These are phyloP conservation scores for Emmelina monodactyla DNA, from an alignment of 2,888 invertebrate species.

Conservation along the genomic window DNA sequence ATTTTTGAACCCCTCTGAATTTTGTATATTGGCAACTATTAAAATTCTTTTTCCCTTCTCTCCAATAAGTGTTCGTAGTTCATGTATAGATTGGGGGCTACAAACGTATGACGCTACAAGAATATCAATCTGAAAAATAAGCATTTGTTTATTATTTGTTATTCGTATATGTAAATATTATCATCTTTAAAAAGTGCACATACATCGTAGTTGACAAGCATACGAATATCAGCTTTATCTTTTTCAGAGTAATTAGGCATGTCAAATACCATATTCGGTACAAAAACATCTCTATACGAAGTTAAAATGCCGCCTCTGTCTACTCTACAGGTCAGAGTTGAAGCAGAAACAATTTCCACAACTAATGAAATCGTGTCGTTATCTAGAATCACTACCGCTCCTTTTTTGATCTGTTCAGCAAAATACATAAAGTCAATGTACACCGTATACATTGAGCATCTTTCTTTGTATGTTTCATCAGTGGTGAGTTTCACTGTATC, in stretches of 20 bases:
- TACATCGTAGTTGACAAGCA: constrained; percentile 46
- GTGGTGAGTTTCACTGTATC: constrained; percentile 58
- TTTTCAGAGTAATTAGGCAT: constrained; percentile 46
- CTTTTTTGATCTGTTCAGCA: constrained; percentile 53
- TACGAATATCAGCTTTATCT: constrained; percentile 37
- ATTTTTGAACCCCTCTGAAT: constrained; percentile 36
- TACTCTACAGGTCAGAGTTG: constrained; percentile 46
- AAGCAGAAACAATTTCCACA: constrained; percentile 60
- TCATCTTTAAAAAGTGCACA: neutral
- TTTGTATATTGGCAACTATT: constrained; percentile 47
- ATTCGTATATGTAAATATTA: neutral
- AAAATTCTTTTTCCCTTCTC: constrained; percentile 47
- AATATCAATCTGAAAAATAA: constrained; percentile 40
- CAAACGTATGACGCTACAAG: constrained; percentile 40
- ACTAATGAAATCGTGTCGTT: constrained; percentile 81
- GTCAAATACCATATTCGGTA: constrained; percentile 40
- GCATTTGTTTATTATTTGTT: constrained; percentile 15
- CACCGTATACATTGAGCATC: constrained; percentile 61
- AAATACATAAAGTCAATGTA: constrained; percentile 64
- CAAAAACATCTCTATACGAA: constrained; percentile 47
- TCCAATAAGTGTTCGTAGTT: constrained; percentile 36
- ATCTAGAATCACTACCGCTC: constrained; percentile 53
- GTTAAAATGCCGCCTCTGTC: constrained; percentile 45
- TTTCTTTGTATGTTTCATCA: constrained; percentile 62
- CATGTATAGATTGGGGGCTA: constrained; percentile 22